phyloP scores from a whole-genome alignment of 2,113 vertebrate genomes.

The Erpornis zantholeuca region DNA sequence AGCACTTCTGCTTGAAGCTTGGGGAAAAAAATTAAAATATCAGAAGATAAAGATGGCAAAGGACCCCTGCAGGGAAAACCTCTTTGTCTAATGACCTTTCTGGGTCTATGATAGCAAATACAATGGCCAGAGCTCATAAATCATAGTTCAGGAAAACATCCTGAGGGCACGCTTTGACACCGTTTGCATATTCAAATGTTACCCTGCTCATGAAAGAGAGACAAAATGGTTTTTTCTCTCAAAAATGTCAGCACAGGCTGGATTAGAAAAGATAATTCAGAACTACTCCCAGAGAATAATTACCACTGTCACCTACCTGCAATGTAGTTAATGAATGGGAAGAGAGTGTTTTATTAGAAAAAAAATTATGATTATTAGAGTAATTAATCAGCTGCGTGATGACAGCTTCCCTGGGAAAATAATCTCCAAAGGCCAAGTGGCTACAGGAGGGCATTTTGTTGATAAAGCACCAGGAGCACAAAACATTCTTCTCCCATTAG shows the following conservation, averaged over 20 bases:
- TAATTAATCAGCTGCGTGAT: constrained; percentile 89
- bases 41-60: constrained; percentile 60
- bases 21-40: constrained; percentile 67
- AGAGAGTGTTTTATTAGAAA: constrained; percentile 79
- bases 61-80: constrained; percentile 61
- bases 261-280: constrained; percentile 84
- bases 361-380: constrained; percentile 84
- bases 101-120: constrained; percentile 69
- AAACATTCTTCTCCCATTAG: constrained; percentile 51
- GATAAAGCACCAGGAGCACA: constrained; percentile 74
- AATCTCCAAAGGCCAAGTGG: constrained; percentile 78
- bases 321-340: constrained; percentile 84
- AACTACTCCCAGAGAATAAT: constrained; percentile 84
- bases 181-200: constrained; percentile 85
- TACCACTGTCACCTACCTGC: constrained; percentile 80
- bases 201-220: constrained; percentile 72
- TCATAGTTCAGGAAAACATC: constrained; percentile 74
- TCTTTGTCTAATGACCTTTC: constrained; percentile 76
- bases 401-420: constrained; percentile 79
- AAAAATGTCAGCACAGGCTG: constrained; percentile 81
- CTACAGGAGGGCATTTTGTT: constrained; percentile 78
- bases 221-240: constrained; percentile 75
- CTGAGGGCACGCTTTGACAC: constrained; percentile 65
- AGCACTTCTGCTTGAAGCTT: neutral
- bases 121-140: constrained; percentile 78